Conservation (phyloP, 1,140 invertebrate species). For the Zaprionus nigranus region DNA sequence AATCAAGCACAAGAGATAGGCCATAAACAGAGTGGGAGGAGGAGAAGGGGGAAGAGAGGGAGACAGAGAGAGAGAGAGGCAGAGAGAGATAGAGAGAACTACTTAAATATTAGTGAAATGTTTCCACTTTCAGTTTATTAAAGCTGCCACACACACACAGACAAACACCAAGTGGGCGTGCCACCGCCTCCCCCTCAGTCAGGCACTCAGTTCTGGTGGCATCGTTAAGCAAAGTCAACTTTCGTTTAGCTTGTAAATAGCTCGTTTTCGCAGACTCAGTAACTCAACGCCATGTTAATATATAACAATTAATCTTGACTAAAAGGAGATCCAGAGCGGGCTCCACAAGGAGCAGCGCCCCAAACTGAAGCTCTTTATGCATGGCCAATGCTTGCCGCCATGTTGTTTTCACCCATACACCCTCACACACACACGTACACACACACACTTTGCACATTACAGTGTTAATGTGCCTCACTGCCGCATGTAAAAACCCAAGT, state of each 20-base stretch:
- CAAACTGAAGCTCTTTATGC: slow-evolving; percentile 47
- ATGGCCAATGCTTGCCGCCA: slow-evolving; percentile 70
- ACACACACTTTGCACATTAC: slow-evolving; percentile 82
- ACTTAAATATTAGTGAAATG: slow-evolving; percentile 63
- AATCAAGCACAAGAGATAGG: slow-evolving; percentile 67
- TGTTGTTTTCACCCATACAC: slow-evolving; percentile 60
- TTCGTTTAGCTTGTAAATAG: slow-evolving; percentile 84
- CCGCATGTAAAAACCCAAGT: slow-evolving; percentile 83
- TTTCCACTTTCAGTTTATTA: slow-evolving; percentile 21
- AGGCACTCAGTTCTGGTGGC: slow-evolving; percentile 22
- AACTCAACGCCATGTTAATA: slow-evolving; percentile 83
- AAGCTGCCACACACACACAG: slow-evolving; percentile 14
- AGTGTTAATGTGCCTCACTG: slow-evolving; percentile 84
- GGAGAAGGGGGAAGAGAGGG: not conserved
- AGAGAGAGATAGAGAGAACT: not conserved
- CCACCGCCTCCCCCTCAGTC: slow-evolving; percentile 28
- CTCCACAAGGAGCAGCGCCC: slow-evolving; percentile 6
- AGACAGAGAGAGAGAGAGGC: not conserved
- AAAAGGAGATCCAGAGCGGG: slow-evolving; percentile 63
- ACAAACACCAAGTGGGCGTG: not conserved
- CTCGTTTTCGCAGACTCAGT: slow-evolving; percentile 83
- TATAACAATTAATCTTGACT: slow-evolving; percentile 84
- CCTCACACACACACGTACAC: slow-evolving; percentile 26
- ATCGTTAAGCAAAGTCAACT: slow-evolving; percentile 78
- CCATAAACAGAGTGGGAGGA: slow-evolving; percentile 47